Evolutionary conservation across 1,140 invertebrate species (phyloP).

Genomic region (Habropoda laboriosa): DNA sequence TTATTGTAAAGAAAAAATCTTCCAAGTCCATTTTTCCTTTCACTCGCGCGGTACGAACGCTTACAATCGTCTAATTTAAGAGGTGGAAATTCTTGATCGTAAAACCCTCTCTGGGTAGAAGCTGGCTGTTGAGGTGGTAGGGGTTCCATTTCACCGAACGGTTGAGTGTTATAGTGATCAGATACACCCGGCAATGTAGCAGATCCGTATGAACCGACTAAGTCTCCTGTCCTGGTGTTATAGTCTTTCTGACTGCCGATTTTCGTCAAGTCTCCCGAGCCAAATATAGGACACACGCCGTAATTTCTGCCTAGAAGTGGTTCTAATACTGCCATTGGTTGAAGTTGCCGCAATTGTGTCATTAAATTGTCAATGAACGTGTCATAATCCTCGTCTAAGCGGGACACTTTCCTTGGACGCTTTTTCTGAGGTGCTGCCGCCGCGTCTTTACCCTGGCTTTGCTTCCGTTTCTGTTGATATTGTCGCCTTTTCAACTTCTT

Average conservation of each 20-base stretch:
- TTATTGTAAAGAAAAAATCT: too few species aligned
- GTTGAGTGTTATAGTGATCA: conserved; percentile 92
- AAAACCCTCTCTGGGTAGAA: conserved; percentile 94
- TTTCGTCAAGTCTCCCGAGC: conserved; percentile 90
- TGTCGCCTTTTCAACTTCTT: conserved; percentile 91
- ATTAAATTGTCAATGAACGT: conserved; percentile 94
- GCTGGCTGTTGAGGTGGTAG: conserved; percentile 86
- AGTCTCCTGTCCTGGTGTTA: conserved; percentile 87
- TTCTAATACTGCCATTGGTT: conserved; percentile 93
- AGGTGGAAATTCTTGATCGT: conserved; percentile 95
- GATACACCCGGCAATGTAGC: conserved; percentile 86
- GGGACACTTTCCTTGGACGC: conserved; percentile 90
- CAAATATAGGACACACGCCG: conserved; percentile 90
- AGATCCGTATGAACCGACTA: conserved; percentile 90
- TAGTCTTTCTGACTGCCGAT: conserved; percentile 85
- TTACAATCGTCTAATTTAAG: conserved; percentile 87
- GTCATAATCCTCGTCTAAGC: conserved; percentile 95
- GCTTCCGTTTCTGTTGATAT: conserved; percentile 90
- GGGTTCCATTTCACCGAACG: conserved; percentile 90
- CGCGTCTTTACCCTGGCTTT: conserved; percentile 85
- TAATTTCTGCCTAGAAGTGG: conserved; percentile 92
- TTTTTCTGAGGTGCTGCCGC: conserved; percentile 87
- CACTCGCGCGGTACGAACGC: conserved; percentile 21
- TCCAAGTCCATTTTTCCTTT: background rate
- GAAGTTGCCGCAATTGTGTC: conserved; percentile 91